phyloP scores from a whole-genome alignment of 1,140 invertebrate genomes.

The Lepidurus arcticus region DNA sequence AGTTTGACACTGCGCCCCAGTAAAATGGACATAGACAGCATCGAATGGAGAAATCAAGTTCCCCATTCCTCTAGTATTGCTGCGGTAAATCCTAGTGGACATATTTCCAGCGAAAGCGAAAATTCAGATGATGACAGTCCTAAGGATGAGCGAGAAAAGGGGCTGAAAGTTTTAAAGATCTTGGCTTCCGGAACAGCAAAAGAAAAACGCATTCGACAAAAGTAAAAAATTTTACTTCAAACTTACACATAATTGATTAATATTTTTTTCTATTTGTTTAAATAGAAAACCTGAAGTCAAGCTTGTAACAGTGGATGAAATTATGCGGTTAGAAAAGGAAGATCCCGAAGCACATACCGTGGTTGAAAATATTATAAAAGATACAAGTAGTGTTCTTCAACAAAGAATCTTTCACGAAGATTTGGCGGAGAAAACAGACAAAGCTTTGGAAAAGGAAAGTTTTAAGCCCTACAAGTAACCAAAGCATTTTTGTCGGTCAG shows the following conservation, averaged over 20 bases:
- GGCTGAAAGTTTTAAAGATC: constrained; percentile 59
- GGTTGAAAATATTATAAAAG: background rate
- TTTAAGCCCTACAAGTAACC: constrained; percentile 26
- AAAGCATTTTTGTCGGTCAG: background rate
- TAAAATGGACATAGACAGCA: constrained; percentile 52
- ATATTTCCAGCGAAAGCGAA: constrained; percentile 43
- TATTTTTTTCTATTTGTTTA: background rate
- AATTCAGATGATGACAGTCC: constrained; percentile 38
- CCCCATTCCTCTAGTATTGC: constrained; percentile 43
- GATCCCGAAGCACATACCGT: background rate
- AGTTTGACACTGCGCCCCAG: constrained; percentile 50
- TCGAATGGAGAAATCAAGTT: constrained; percentile 53
- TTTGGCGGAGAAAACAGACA: constrained; percentile 32
- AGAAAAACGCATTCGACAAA: constrained; percentile 29
- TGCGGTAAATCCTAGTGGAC: constrained; percentile 12
- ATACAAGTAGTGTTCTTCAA: background rate
- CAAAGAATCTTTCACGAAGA: background rate
- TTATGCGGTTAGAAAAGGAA: background rate
- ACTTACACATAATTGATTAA: background rate
- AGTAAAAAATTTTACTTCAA: background rate
- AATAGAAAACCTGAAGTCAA: background rate
- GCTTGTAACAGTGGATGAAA: background rate
- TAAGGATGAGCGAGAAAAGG: constrained; percentile 52
- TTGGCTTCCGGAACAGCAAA: constrained; percentile 50
- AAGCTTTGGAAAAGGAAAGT: constrained; percentile 35